phyloP scores from a whole-genome alignment of 2,113 vertebrate genomes.

The Labeo rohita region DNA sequence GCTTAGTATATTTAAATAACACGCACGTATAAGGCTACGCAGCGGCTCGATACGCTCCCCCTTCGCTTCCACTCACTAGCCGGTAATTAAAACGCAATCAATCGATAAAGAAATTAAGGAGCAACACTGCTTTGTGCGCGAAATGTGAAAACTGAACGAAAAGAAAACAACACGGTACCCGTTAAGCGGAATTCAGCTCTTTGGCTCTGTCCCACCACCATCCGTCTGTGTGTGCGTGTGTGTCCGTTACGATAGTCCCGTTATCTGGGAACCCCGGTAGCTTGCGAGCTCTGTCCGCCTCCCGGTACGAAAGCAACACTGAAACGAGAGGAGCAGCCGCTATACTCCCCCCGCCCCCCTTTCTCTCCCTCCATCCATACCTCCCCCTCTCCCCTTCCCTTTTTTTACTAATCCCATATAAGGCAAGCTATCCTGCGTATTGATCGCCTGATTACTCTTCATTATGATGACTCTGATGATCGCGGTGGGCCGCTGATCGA shows the following conservation, averaged over 20 bases:
- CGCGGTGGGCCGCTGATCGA: constrained; percentile 74
- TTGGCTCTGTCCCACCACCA: constrained; percentile 71
- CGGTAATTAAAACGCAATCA: constrained; percentile 70
- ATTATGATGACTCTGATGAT: constrained; percentile 79
- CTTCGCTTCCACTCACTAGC: constrained; percentile 66
- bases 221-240: constrained; percentile 63
- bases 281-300: constrained; percentile 67
- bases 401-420: constrained; percentile 58
- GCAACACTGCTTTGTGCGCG: constrained; percentile 53
- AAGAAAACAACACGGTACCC: constrained; percentile 55
- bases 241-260: constrained; percentile 58
- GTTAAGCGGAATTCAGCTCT: constrained; percentile 64
- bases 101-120: constrained; percentile 70
- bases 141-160: constrained; percentile 59
- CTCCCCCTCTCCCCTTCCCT: constrained; percentile 15
- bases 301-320: constrained; percentile 69
- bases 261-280: constrained; percentile 68
- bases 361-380: constrained; percentile 38
- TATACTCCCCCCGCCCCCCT: constrained; percentile 54
- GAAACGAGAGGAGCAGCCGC: constrained; percentile 63
- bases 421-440: constrained; percentile 66
- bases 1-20: constrained; percentile 54
- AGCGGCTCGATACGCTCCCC: constrained; percentile 66
- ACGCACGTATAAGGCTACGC: constrained; percentile 68
- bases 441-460: constrained; percentile 78